Conservation (phyloP, 2,888 invertebrate species). For the Xestobium rufovillosum region DNA sequence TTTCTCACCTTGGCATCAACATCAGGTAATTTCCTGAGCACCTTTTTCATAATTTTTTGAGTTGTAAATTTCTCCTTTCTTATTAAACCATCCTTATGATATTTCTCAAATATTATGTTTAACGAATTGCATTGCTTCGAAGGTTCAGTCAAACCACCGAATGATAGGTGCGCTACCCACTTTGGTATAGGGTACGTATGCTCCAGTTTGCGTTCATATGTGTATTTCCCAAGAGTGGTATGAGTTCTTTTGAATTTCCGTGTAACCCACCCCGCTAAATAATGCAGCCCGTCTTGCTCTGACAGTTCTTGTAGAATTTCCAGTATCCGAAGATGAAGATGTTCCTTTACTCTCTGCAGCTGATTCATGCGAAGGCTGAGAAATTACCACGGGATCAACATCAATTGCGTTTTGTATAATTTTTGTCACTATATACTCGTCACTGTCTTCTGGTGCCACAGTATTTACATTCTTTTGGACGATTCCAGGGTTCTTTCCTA, state of each 20-base stretch:
- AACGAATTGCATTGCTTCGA: too few species aligned
- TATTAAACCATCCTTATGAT: constrained; percentile 2
- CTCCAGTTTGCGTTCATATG: constrained; percentile 8
- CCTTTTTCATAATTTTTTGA: too few species aligned
- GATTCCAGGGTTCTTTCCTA: constrained; percentile 17
- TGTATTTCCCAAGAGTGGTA: constrained; percentile 18
- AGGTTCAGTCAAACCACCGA: constrained; percentile 21
- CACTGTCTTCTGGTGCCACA: background rate
- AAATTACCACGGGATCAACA: constrained; percentile 4
- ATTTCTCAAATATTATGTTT: background rate
- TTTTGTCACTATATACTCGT: constrained; percentile 4
- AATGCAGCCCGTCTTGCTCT: constrained; percentile 15
- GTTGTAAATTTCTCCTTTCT: constrained; percentile 1
- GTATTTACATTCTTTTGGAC: constrained; percentile 7
- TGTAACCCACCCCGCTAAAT: constrained; percentile 21
- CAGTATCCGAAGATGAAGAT: constrained; percentile 3
- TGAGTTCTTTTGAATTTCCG: constrained; percentile 16
- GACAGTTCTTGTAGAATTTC: constrained; percentile 4
- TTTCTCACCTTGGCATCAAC: background rate
- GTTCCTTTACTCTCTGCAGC: background rate
- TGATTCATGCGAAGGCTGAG: constrained; percentile 2
- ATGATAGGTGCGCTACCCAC: constrained; percentile 19
- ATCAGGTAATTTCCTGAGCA: too few species aligned
- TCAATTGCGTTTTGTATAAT: constrained; percentile 3
- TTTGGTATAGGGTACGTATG: constrained; percentile 13